A percentile compares a stretch with the other conserved stretches of the same genome.
These are phyloP conservation scores for Lepidocyrtinus sp. DNA, from an alignment of 2,888 invertebrate genomes.

Conservation along the genomic window DNA sequence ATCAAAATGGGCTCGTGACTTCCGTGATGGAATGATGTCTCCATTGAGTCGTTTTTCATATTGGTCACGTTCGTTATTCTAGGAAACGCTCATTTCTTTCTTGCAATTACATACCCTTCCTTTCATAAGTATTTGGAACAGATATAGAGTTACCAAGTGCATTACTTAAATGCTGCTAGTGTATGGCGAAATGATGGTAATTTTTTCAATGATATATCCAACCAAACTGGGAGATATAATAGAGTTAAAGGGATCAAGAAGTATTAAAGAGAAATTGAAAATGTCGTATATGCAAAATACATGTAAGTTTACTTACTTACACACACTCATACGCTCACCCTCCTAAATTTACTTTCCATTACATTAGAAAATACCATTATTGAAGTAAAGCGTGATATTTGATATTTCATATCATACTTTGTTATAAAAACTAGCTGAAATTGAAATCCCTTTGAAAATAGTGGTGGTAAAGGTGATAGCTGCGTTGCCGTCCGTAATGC, in stretches of 20 bases:
- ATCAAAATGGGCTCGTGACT: background rate
- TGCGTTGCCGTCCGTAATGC: background rate
- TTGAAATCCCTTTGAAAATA: constrained; percentile 16
- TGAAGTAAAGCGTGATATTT: constrained; percentile 21
- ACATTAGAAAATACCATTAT: background rate
- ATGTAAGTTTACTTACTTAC: background rate
- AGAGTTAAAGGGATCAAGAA: background rate
- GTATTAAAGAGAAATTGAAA: constrained; percentile 17
- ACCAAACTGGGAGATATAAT: background rate
- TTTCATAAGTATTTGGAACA: too few species aligned
- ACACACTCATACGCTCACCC: background rate
- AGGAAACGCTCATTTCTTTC: too few species aligned
- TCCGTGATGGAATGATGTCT: background rate
- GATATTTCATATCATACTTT: constrained; percentile 11
- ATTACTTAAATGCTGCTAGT: background rate
- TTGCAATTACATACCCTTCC: too few species aligned
- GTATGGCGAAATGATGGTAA: background rate
- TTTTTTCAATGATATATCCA: background rate
- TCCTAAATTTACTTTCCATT: background rate
- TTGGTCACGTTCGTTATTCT: too few species aligned
- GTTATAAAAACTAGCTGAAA: constrained; percentile 3
- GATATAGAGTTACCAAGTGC: too few species aligned
- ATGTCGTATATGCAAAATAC: background rate
- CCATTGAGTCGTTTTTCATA: too few species aligned
- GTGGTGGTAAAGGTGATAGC: constrained; percentile 4